Evolutionary conservation across 2,113 vertebrate species (phyloP).

Genomic region (Sardina pilchardus): DNA sequence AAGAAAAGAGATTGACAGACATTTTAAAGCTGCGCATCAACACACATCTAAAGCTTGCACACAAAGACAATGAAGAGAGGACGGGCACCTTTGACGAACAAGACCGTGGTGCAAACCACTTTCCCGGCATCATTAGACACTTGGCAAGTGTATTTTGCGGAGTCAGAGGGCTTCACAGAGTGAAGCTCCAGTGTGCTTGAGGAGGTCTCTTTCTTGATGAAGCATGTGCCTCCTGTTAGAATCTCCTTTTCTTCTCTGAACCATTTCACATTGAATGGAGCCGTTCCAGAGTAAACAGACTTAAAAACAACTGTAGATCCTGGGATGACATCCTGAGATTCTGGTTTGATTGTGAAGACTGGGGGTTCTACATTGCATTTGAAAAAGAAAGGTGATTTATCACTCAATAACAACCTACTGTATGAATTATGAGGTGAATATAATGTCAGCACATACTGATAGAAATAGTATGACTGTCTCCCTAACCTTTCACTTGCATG

Average conservation of each 20-base stretch:
- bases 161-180: conserved; percentile 84
- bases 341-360: conserved; percentile 80
- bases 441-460: not conserved
- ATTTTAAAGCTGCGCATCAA: conserved; percentile 23
- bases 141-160: conserved; percentile 88
- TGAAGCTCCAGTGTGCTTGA: conserved; percentile 88
- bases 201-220: conserved; percentile 89
- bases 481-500: conserved; percentile 91
- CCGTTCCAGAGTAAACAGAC: conserved; percentile 85
- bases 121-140: conserved; percentile 89
- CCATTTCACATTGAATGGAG: conserved; percentile 86
- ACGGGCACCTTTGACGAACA: conserved; percentile 96
- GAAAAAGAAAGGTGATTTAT: conserved; percentile 60
- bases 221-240: conserved; percentile 83
- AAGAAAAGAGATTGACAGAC: conserved; percentile 54
- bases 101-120: conserved; percentile 80
- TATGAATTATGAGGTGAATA: conserved; percentile 7
- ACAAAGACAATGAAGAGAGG: conserved; percentile 53
- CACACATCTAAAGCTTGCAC: not conserved
- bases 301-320: conserved; percentile 83
- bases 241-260: conserved; percentile 89
- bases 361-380: conserved; percentile 86
- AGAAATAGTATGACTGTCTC: conserved; percentile 29
- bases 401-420: conserved; percentile 36
- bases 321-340: conserved; percentile 84